Base-by-base conservation (phyloP, 2,797 vertebrate genomes). In the Sebastes cheni region DNA sequence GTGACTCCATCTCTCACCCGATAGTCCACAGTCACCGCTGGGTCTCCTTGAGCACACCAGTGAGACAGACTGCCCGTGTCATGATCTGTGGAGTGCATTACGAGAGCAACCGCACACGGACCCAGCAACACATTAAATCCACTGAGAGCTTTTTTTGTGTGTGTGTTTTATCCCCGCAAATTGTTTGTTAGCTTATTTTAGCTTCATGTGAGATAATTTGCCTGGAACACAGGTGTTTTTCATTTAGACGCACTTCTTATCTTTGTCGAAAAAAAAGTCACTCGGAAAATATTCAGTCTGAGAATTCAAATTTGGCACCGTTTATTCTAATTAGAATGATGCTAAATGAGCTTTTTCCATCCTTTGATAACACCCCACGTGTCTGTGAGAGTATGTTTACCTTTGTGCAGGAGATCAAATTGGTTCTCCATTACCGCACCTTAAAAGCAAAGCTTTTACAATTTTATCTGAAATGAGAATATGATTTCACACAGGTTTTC, bases 261-360 rank as follows among this genome's bases (percentile, higher is more conserved):
- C 81, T 81, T 87, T 88, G 79, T 91, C 55, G 6, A 67, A 79
- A 80, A 80, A 79, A 58, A 86, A 89, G 83, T 86, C 82, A 88
- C 78, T 29, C n/a, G 76, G 62, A 87, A 88, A 90, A 91, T 85
- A 89, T 92, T 91, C 89, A 81, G 81, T 81, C 79, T 86, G 88
- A 92, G 90, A 92, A 93, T 94, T 93, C 86, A 93, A 90, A 95
- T 93, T 91, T 90, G 86, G 89, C 79, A 86, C 68, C 64, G 77
- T 93, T 94, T 95, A 88, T 88, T 91, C 88, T 91, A 95, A 95
- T 94, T 92, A 95, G 94, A 94, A 87, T 86, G 82, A 92, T 88
- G 79, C 90, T 93, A 92, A 95, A 94, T 93, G 75, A 93, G 91
- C 88, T 88, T 93, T 93, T 90, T 86, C 75, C 75, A 82, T 80